Conservation (phyloP, 2,888 invertebrate species). For the Rhagium mordax region DNA sequence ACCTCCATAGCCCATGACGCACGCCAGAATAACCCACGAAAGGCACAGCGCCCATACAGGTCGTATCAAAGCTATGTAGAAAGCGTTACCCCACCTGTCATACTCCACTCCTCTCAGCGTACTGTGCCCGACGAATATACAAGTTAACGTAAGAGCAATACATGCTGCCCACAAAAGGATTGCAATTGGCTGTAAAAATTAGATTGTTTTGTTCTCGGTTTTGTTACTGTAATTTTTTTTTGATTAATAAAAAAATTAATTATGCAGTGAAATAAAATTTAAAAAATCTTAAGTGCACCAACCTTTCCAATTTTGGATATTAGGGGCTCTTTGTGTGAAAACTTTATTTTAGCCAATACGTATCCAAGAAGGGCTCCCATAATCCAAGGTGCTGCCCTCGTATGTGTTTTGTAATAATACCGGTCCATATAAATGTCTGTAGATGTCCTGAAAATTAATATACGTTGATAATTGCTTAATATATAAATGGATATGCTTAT, state of each 20-base stretch:
- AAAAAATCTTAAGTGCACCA: conserved; percentile 3
- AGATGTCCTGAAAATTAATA: background rate
- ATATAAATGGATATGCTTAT: no score
- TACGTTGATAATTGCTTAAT: no score
- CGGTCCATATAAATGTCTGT: conserved; percentile 23
- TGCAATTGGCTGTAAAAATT: conserved; percentile 12
- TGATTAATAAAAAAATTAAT: no score
- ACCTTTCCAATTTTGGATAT: conserved; percentile 27
- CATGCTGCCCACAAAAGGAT: conserved; percentile 6
- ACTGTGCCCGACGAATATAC: conserved; percentile 49
- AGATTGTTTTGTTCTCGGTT: no score
- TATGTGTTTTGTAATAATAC: conserved; percentile 52
- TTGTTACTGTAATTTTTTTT: no score
- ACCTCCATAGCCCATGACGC: conserved; percentile 71
- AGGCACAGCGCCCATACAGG: conserved; percentile 69
- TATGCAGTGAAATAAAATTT: no score
- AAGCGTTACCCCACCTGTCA: conserved; percentile 44
- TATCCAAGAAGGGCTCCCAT: conserved; percentile 55
- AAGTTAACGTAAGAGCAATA: conserved; percentile 39
- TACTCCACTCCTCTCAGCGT: conserved; percentile 44
- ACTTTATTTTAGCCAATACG: conserved; percentile 46
- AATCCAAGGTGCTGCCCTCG: conserved; percentile 53
- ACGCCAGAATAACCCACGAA: conserved; percentile 70
- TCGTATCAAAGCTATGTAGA: conserved; percentile 64
- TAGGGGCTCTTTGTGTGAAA: background rate